A percentile compares a stretch with the other conserved stretches of the same genome.
Conservation (phyloP, 2,113 vertebrate species). For the Aphyosemion australe region DNA sequence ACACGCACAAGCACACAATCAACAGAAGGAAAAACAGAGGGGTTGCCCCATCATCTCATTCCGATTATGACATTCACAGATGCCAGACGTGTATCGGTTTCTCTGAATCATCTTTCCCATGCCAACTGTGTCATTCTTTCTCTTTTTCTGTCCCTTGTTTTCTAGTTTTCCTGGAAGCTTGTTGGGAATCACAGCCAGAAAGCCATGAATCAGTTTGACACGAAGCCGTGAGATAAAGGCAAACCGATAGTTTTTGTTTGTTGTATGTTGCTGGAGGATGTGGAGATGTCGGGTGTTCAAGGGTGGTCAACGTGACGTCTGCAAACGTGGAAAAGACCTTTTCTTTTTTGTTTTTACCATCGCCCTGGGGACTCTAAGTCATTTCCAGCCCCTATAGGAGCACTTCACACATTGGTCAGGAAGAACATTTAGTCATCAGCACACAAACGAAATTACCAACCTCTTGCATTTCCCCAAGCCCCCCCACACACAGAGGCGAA, state of each 20-base stretch:
- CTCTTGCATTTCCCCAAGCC: slow-evolving; percentile 33
- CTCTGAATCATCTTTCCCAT: slow-evolving; percentile 68
- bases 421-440: slow-evolving; percentile 60
- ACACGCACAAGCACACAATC: slow-evolving; percentile 44
- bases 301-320: slow-evolving; percentile 38
- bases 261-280: slow-evolving; percentile 43
- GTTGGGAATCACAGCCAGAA: slow-evolving; percentile 61
- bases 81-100: slow-evolving; percentile 62
- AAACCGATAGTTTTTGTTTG: slow-evolving; percentile 45
- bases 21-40: slow-evolving; percentile 61
- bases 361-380: slow-evolving; percentile 45
- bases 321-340: slow-evolving; percentile 43
- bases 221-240: slow-evolving; percentile 49
- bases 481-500: neutral
- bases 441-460: slow-evolving; percentile 21
- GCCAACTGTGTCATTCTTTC: slow-evolving; percentile 56
- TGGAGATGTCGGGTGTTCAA: slow-evolving; percentile 30
- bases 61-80: slow-evolving; percentile 66
- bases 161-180: slow-evolving; percentile 63
- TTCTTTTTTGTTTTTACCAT: slow-evolving; percentile 22
- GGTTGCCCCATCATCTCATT: slow-evolving; percentile 63
- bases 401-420: slow-evolving; percentile 69
- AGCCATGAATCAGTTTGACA: slow-evolving; percentile 68
- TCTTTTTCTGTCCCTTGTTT: slow-evolving; percentile 38
- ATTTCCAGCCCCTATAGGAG: slow-evolving; percentile 63